Conservation (phyloP, 2,888 invertebrate species). For the Shargacucullia verbasci region DNA sequence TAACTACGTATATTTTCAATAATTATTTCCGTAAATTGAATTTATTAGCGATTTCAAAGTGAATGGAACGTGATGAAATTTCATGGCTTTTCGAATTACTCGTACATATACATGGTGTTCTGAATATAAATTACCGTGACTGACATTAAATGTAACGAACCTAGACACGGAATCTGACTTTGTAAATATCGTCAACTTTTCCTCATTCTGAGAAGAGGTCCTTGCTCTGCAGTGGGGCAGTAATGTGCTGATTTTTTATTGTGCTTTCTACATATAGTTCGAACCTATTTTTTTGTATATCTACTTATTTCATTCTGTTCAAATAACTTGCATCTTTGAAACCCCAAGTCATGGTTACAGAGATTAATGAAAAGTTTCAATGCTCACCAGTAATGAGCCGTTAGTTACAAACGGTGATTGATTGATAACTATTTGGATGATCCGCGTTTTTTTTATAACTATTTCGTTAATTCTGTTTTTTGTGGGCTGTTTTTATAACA, state of each 20-base stretch:
- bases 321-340: background rate
- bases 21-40: constrained; percentile 9
- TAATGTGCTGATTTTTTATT: too few relatives aligned
- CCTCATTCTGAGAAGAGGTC: too few relatives aligned
- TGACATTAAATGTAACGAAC: constrained; percentile 9
- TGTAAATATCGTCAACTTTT: too few relatives aligned
- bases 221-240: too few relatives aligned
- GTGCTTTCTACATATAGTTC: too few relatives aligned
- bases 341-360: constrained; percentile 8
- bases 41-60: constrained; percentile 22
- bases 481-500: background rate
- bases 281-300: too few relatives aligned
- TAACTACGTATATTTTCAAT: constrained; percentile 16
- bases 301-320: background rate
- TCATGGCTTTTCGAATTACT: constrained; percentile 12
- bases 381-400: constrained; percentile 21
- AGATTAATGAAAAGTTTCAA: constrained; percentile 8
- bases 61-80: constrained; percentile 17
- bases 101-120: background rate
- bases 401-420: constrained; percentile 16
- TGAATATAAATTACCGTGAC: constrained; percentile 18
- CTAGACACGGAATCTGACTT: too few relatives aligned
- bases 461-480: background rate
- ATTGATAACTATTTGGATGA: constrained; percentile 21
- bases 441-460: background rate